Base-by-base conservation (phyloP, 1,140 invertebrate species). In the Magallana ariakensis region DNA sequence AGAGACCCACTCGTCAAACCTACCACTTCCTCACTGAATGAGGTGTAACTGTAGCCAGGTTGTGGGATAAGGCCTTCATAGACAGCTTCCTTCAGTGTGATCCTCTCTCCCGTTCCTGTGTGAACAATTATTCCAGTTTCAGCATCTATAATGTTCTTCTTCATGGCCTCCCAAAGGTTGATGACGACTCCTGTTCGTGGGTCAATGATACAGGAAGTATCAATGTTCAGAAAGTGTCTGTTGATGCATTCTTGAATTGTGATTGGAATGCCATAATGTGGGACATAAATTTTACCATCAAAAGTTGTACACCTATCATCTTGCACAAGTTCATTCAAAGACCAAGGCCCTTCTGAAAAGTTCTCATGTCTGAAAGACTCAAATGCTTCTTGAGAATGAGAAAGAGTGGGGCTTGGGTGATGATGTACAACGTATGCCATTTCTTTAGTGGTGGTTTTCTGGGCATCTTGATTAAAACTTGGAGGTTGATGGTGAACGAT, bases 101-200 rank as follows among this genome's bases (percentile, higher is more conserved):
- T 92, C 62, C 88, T 91, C 85, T 92, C 90, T 33, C 89, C 91
- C 33, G 91, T 92, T 58, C 85, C 90, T 33, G 84, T 85, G 85
- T 94, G 91, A 80, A 91, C 97, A 87, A 98, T 88, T 96, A 96
- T 96, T 33, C 97, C 97, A n/a, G 96, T 96, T 81, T 96, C 95
- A 0, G 96, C 96, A 93, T 98, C 97, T 92, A 97, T 97, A 82
- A 97, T 96, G 22, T 97, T 97, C 94, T 97, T 97, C 89, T 97
- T 97, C 11, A 98, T 96, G 1, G 97, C 97, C 94, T 98, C 97
- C 1, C 97, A 97, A 16, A 98, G 95, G 83, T 97, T 97, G 0
- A 99, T 90, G 4, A 96, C 93, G 89, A 97, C 92, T 83, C 92
- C 91, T 82, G 89, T 91, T 75, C 90, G 90, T 11, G 93, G 92